Base-by-base conservation (phyloP, 1,140 invertebrate species). In the Hormaphis cornu region DNA sequence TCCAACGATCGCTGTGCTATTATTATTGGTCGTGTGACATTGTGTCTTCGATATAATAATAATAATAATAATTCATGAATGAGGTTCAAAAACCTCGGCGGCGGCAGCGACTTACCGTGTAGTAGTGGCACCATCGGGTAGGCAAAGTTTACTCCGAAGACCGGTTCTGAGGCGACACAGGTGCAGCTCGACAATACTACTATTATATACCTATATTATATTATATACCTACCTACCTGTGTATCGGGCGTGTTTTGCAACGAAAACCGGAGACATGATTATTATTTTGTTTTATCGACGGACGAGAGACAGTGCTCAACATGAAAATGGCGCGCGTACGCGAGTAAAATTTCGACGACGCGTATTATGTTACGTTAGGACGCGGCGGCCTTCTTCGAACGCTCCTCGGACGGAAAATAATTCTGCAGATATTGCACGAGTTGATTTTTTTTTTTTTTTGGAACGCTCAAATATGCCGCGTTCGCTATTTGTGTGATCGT, bases 51-150 rank as follows among this genome's bases (percentile, higher is more conserved):
- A n/a, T n/a, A n/a, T n/a, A n/a, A n/a, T n/a, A n/a, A n/a, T n/a
- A n/a, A n/a, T n/a, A n/a, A n/a, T n/a, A n/a, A n/a, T 14, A n/a
- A 35, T 22, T 48, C 18, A 59, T 59, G 56, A 46, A 44, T 48
- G 59, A 63, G 59, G 59, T 63, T 63, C 59, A 63, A 63, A 59
- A 46, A 63, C 59, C 59, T 63, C 37, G n/a, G 24, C 16, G 18
- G 42, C 4, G 37, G 22, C 56, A 61, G 42, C 59, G 26, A 30
- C 24, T 30, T 22, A 40, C 40, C 12, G 35, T 37, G 16, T 40
- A 24, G 3, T 7, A 22, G n/a, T 46, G 58, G 40, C 40, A 61
- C 1, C 30, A 53, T 7, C 14, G 26, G 10, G n/a, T 26, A 18
- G 35, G 20, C 37, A 26, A 16, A 59, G 24, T 20, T 12, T 40